Percentiles rank a stretch among this genome's conserved stretches.
Conservation (phyloP, 2,113 vertebrate genomes). For the Hippocampus barbouri region DNA sequence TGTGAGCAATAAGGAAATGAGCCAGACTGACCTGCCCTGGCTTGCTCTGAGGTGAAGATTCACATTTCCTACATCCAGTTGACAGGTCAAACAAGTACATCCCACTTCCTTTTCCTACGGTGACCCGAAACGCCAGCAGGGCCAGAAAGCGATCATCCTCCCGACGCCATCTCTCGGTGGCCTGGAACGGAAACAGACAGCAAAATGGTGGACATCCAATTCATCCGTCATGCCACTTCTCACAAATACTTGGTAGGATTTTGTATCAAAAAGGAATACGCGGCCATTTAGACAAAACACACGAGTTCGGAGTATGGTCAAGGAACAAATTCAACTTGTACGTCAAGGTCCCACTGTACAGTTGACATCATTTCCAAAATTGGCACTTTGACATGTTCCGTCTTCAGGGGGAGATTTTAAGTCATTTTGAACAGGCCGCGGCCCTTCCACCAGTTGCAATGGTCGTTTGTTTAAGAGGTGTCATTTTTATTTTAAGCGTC, state of each 20-base stretch:
- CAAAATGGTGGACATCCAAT: constrained; percentile 17
- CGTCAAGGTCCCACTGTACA: not conserved
- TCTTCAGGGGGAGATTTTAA: not conserved
- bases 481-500: constrained; percentile 16
- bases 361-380: not conserved
- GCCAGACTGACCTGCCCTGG: constrained; percentile 23
- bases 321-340: not conserved
- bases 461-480: constrained; percentile 6
- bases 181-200: constrained; percentile 27
- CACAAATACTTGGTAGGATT: not conserved
- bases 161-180: constrained; percentile 4
- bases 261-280: not conserved
- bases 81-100: constrained; percentile 34
- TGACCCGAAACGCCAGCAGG: constrained; percentile 33
- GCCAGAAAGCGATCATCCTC: constrained; percentile 10
- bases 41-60: constrained; percentile 8
- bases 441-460: constrained; percentile 3
- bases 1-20: not conserved
- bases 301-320: too few relatives aligned
- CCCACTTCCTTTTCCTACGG: constrained; percentile 45
- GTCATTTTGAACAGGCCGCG: not conserved
- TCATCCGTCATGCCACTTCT: not conserved
- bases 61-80: constrained; percentile 39
- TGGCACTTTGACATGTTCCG: not conserved
- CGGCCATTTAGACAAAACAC: not conserved